Evolutionary conservation across 2,797 vertebrate species (phyloP).

Genomic region (Urocyon cinereoargenteus): DNA sequence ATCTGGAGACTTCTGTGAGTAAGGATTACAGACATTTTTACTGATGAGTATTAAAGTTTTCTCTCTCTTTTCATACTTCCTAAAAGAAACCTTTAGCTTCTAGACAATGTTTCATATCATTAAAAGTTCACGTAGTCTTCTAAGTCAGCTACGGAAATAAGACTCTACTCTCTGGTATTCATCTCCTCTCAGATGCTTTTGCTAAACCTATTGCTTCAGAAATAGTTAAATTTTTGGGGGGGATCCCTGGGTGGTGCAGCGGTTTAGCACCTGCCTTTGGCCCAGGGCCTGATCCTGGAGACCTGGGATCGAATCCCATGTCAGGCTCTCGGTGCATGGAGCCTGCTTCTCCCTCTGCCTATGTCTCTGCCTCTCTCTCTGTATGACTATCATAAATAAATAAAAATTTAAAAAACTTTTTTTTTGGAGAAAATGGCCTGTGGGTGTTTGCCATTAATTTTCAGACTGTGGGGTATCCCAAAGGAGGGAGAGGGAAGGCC

Average conservation of each 20-base stretch:
- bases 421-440: background rate
- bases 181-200: constrained; percentile 1
- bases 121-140: background rate
- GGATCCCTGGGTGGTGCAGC: no score
- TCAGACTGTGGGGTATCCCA: background rate
- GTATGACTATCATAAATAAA: no score
- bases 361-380: no score
- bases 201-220: background rate
- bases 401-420: background rate
- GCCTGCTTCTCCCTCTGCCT: no score
- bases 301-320: no score
- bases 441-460: background rate
- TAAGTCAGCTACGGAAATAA: background rate
- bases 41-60: background rate
- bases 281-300: no score
- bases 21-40: background rate
- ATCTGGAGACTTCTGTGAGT: background rate
- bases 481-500: background rate
- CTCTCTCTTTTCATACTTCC: constrained; percentile 29
- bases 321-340: no score
- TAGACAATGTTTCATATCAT: constrained; percentile 22
- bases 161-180: background rate
- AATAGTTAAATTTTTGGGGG: background rate
- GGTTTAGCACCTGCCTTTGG: no score
- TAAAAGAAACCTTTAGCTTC: background rate